Evolutionary conservation across 53 echinoderm and acorn worm genomes (phyloP), one percentile per base, ranked within the genome.

Genomic region (Mesocentrotus franciscanus): DNA sequence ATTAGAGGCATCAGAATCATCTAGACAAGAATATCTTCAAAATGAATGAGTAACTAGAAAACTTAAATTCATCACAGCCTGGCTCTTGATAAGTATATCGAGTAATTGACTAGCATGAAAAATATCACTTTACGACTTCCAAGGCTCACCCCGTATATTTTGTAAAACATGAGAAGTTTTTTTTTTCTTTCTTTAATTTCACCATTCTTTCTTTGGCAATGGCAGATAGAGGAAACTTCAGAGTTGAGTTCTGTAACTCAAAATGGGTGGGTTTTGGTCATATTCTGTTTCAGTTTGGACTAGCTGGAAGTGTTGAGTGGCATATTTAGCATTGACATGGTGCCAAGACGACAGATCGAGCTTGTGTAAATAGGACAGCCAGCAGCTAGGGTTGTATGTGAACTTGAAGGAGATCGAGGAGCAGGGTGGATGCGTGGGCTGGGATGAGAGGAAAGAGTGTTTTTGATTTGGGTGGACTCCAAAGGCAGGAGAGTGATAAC

Each of bases 401-500:
- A 78, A 78, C 78, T n/a, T 78, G 78, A 90, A 60, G 34, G 56
- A 70, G 58, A 56, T 55, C 35, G 39, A 35, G 18, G 92, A 92
- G 72, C 56, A 70, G 56, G 74, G 24, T 56, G 92, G 72, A 71
- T 91, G 75, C 72, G 92, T 92, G 71, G 92, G 92, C 42, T 92
- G 74, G 74, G 56, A 24, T 5, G 68, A 70, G 72, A 74, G 71
- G 71, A 66, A 92, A 70, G 72, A 92, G 74, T 75, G 92, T 92
- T 92, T 74, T 74, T 75, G 92, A 92, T 92, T 92, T 70, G 92
- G 92, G 92, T 56, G 92, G 56, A 92, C 26, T 71, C 92, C 18
- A 10, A 70, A 92, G 74, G 92, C 92, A 42, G 55, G 36, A 70
- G 91, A 70, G 92, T 71, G 92, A 75, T 92, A 92, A 92, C 74